Percentiles rank a stretch among this genome's conserved stretches.
phyloP scores from a whole-genome alignment of 2,888 invertebrate species.

The Dastarcus helophoroides region DNA sequence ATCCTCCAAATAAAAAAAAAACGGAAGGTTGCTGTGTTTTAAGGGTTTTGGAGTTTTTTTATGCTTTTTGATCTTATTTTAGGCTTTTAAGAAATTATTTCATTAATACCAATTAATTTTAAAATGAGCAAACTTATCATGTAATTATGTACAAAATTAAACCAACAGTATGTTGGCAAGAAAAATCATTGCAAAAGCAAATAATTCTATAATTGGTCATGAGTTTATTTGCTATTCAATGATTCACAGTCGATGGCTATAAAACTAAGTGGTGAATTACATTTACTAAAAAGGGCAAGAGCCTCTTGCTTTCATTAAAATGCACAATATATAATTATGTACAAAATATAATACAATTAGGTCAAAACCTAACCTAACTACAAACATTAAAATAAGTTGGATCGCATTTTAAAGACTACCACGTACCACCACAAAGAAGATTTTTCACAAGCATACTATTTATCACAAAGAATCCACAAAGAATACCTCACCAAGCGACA shows the following conservation, averaged over 20 bases:
- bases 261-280: slow-evolving; percentile 6
- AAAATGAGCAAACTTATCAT: slow-evolving; percentile 1
- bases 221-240: slow-evolving; percentile 14
- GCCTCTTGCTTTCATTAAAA: slow-evolving; percentile 9
- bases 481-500: no score
- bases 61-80: neutral
- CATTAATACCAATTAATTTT: neutral
- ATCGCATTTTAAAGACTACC: no score
- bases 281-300: slow-evolving; percentile 6
- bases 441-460: no score
- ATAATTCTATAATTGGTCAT: slow-evolving; percentile 15
- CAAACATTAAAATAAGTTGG: no score
- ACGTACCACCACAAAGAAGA: no score
- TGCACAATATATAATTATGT: slow-evolving; percentile 11
- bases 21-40: neutral
- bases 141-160: slow-evolving; percentile 7
- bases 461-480: no score
- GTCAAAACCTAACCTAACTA: slow-evolving; percentile 4
- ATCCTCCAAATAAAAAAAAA: no score
- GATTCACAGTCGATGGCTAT: slow-evolving; percentile 10
- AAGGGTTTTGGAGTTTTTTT: slow-evolving; percentile 3
- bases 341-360: slow-evolving; percentile 11
- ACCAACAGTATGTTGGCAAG: slow-evolving; percentile 5
- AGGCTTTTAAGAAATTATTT: neutral
- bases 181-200: slow-evolving; percentile 15